A percentile compares a stretch with the other conserved stretches of the same genome.
phyloP scores from a whole-genome alignment of 2,888 invertebrate genomes.

The Andrena minutula region DNA sequence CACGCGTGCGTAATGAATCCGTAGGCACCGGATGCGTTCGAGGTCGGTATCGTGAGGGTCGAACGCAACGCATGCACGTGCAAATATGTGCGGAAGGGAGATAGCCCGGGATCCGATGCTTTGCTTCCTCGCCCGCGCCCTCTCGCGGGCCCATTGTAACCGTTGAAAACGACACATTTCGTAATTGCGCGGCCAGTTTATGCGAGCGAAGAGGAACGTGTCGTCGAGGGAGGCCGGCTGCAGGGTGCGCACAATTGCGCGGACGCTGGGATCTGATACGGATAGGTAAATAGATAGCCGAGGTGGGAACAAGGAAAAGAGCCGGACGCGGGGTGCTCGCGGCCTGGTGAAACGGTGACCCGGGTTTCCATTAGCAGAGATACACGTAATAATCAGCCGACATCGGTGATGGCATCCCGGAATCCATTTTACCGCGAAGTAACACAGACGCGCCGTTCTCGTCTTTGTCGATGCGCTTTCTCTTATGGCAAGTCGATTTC shows the following conservation, averaged over 20 bases:
- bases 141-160: constrained; percentile 52
- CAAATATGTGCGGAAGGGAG: constrained; percentile 26
- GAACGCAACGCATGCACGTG: constrained; percentile 39
- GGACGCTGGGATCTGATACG: constrained; percentile 23
- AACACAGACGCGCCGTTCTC: background rate
- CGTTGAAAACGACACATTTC: constrained; percentile 69
- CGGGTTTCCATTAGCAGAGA: constrained; percentile 72
- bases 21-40: constrained; percentile 67
- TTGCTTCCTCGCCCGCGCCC: constrained; percentile 23
- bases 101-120: constrained; percentile 19
- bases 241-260: constrained; percentile 29
- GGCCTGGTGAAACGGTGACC: constrained; percentile 24
- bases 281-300: constrained; percentile 25
- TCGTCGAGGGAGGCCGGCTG: constrained; percentile 3
- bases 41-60: constrained; percentile 50
- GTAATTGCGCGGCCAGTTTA: constrained; percentile 63
- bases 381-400: constrained; percentile 81
- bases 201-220: constrained; percentile 53
- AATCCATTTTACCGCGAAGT: constrained; percentile 70
- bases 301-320: constrained; percentile 12
- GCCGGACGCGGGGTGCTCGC: background rate
- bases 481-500: constrained; percentile 3
- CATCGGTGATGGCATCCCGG: constrained; percentile 77
- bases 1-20: constrained; percentile 73
- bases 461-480: too few species aligned